These are phyloP conservation scores for Lethenteron reissneri DNA, from an alignment of 2,113 vertebrate genomes.

Conservation along the genomic window DNA sequence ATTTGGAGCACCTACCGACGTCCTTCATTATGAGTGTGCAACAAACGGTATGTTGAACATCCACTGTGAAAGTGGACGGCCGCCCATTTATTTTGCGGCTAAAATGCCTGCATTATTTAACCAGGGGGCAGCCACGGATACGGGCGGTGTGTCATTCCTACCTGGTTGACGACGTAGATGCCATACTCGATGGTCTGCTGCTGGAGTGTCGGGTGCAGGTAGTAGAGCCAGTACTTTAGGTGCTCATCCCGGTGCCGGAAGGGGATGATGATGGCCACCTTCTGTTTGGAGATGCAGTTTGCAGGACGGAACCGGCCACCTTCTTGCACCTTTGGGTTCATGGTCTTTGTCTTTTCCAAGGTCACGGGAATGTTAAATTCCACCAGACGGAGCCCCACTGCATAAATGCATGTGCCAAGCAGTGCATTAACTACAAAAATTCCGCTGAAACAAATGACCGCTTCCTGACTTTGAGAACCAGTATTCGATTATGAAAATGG, in stretches of 20 bases:
- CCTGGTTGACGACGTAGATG: conserved; percentile 13
- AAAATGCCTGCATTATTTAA: too few species aligned
- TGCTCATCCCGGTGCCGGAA: conserved; percentile 13
- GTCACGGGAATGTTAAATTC: conserved; percentile 94
- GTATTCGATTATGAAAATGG: too few species aligned
- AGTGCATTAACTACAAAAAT: too few species aligned
- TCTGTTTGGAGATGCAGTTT: conserved; percentile 7
- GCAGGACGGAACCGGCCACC: conserved; percentile 49
- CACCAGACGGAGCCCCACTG: conserved; percentile 81
- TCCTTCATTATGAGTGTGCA: too few species aligned
- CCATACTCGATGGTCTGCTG: conserved; percentile 11
- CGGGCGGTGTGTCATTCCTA: background rate
- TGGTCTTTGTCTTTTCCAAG: conserved; percentile 80
- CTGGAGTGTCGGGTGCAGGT: conserved; percentile 12
- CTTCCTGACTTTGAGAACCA: too few species aligned
- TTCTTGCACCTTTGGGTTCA: conserved; percentile 73
- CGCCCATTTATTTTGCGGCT: too few species aligned
- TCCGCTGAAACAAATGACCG: too few species aligned
- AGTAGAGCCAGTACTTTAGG: conserved; percentile 11
- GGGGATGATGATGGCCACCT: conserved; percentile 13
- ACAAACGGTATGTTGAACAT: too few species aligned
- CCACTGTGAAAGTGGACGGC: too few species aligned
- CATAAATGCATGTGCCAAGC: conserved; percentile 11
- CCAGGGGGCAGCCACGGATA: too few species aligned
- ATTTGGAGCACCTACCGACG: too few species aligned